Evolutionary conservation across 2,888 invertebrate species (phyloP).

Genomic region (Pristionchus japonicus): DNA sequence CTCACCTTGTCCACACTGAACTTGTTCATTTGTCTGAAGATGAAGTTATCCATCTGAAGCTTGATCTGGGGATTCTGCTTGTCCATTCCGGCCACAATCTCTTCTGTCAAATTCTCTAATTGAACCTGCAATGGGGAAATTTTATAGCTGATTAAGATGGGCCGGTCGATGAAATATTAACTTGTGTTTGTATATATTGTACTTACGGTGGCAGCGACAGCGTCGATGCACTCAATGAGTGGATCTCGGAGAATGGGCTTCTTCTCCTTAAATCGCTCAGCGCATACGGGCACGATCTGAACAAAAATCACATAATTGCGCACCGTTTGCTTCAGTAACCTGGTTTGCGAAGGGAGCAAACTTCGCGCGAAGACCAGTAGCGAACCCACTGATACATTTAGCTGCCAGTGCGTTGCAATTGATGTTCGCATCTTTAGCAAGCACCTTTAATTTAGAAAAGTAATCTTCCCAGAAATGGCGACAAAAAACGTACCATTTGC

Average conservation of each 20-base stretch:
- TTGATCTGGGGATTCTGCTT: constrained; percentile 78
- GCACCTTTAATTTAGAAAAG: constrained; percentile 80
- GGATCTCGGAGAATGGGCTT: constrained; percentile 90
- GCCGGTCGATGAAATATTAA: no score
- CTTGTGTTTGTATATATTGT: background rate
- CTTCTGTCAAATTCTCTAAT: constrained; percentile 80
- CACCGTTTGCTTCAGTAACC: background rate
- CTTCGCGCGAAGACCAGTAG: constrained; percentile 88
- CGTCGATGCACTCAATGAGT: constrained; percentile 90
- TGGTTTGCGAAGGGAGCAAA: constrained; percentile 80
- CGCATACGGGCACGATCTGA: constrained; percentile 79
- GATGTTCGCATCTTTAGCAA: constrained; percentile 94
- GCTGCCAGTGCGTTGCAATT: constrained; percentile 90
- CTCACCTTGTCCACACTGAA: constrained; percentile 52
- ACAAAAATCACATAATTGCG: constrained; percentile 25
- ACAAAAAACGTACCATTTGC: constrained; percentile 86
- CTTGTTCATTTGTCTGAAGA: constrained; percentile 57
- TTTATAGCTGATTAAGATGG: no score
- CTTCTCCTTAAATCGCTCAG: constrained; percentile 98
- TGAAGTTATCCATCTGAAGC: constrained; percentile 74
- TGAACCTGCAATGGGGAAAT: background rate
- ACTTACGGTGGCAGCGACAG: constrained; percentile 84
- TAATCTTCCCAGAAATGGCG: no score
- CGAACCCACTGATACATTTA: constrained; percentile 87
- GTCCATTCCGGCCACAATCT: constrained; percentile 86